Percentiles rank a stretch among this genome's conserved stretches.
Conservation (phyloP, 2,888 invertebrate species). For the Zygothrica quintamaculata region DNA sequence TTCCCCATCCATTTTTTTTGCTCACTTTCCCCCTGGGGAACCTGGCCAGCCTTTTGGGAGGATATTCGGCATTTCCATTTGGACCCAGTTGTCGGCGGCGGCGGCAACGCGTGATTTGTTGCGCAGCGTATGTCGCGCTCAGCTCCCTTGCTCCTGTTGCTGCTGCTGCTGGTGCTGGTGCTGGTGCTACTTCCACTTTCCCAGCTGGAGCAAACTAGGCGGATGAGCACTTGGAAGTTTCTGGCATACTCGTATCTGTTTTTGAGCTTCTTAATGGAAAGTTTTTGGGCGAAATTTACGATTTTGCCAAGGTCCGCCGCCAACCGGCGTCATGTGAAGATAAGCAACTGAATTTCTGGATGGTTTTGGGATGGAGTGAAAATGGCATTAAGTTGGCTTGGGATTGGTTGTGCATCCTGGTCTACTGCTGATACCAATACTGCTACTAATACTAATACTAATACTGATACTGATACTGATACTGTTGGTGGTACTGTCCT, state of each 20-base stretch:
- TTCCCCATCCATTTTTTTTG: slow-evolving; percentile 9
- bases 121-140: slow-evolving; percentile 60
- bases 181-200: background rate
- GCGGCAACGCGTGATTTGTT: slow-evolving; percentile 72
- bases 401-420: no score
- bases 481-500: no score
- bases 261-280: slow-evolving; percentile 80
- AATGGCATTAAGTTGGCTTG: background rate
- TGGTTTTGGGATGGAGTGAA: background rate
- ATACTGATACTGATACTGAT: no score
- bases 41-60: slow-evolving; percentile 47
- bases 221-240: slow-evolving; percentile 71
- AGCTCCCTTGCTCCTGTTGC: background rate
- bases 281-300: slow-evolving; percentile 70
- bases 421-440: no score
- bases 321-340: slow-evolving; percentile 77
- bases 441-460: no score
- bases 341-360: slow-evolving; percentile 52
- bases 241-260: slow-evolving; percentile 63
- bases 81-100: slow-evolving; percentile 52
- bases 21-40: background rate
- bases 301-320: slow-evolving; percentile 53
- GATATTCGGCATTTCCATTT: slow-evolving; percentile 68
- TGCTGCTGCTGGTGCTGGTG: no score
- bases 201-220: slow-evolving; percentile 32